phyloP scores from a whole-genome alignment of 2,888 invertebrate genomes.

The Dryocosmus kuriphilus region DNA sequence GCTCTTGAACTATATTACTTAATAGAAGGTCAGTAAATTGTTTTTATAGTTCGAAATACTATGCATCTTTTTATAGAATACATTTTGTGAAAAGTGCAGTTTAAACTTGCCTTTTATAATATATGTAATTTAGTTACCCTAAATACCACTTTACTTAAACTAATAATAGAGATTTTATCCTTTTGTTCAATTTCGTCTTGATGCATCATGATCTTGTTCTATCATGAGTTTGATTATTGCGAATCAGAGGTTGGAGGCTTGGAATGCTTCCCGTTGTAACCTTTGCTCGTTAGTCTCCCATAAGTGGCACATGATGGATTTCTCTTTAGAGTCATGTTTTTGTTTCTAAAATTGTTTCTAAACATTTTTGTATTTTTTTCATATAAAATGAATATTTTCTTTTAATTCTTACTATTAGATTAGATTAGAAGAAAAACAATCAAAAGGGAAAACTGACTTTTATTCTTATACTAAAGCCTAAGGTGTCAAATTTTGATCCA shows the following conservation, averaged over 20 bases:
- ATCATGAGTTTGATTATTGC: conserved; percentile 17
- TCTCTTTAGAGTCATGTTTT: conserved; percentile 6
- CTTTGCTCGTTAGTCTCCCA: conserved; percentile 21
- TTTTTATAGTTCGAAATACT: not conserved
- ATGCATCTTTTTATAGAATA: not conserved
- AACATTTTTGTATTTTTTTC: not conserved
- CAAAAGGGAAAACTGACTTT: no score
- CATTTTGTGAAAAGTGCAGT: not conserved
- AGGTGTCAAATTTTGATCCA: no score
- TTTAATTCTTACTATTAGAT: not conserved
- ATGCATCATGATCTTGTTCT: conserved; percentile 17
- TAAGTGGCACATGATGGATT: conserved; percentile 14
- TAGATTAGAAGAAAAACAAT: no score
- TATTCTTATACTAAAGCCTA: no score
- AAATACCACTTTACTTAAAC: not conserved
- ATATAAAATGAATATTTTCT: not conserved
- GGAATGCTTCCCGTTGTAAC: conserved; percentile 19
- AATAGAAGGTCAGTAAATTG: not conserved
- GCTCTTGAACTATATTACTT: not conserved
- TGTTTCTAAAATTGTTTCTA: not conserved
- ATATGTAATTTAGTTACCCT: not conserved
- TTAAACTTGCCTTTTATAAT: not conserved
- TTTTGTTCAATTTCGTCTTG: conserved; percentile 22
- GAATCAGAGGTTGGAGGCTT: conserved; percentile 5
- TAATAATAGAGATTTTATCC: conserved; percentile 27